A percentile compares a stretch with the other conserved stretches of the same genome.
Conservation (phyloP, 1,140 invertebrate species). For the Neuroterus valhalla region DNA sequence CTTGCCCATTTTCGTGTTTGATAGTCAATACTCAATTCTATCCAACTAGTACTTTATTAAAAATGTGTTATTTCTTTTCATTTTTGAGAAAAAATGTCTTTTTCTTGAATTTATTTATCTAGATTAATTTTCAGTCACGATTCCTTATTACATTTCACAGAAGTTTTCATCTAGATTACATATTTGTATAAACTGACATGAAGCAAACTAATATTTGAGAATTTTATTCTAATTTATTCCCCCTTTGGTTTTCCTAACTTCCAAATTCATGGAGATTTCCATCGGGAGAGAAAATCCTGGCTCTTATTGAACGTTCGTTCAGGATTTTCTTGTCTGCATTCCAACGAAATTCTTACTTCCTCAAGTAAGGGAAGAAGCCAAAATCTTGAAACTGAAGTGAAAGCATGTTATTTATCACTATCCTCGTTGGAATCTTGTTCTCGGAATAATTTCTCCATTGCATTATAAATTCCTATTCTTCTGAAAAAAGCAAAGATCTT, state of each 20-base stretch:
- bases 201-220: not conserved
- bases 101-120: too few relatives aligned
- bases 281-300: not conserved
- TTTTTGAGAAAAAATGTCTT: too few relatives aligned
- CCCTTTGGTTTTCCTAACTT: not conserved
- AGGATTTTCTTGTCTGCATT: slow-evolving; percentile 15
- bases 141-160: not conserved
- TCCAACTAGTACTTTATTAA: too few relatives aligned
- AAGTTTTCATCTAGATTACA: not conserved
- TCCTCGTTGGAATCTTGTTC: not conserved
- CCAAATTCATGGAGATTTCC: not conserved
- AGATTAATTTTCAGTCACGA: not conserved
- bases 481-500: not conserved
- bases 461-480: not conserved
- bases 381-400: slow-evolving; percentile 1
- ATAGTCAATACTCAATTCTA: too few relatives aligned
- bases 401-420: slow-evolving; percentile 10
- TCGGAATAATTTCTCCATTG: slow-evolving; percentile 3
- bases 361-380: not conserved
- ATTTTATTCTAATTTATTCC: slow-evolving; percentile 3
- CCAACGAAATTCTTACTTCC: not conserved
- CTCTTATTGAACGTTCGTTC: not conserved
- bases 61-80: too few relatives aligned
- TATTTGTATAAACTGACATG: not conserved
- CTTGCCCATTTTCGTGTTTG: too few relatives aligned